Base-by-base conservation (phyloP, 2,888 invertebrate species). In the Netelia virgata region DNA sequence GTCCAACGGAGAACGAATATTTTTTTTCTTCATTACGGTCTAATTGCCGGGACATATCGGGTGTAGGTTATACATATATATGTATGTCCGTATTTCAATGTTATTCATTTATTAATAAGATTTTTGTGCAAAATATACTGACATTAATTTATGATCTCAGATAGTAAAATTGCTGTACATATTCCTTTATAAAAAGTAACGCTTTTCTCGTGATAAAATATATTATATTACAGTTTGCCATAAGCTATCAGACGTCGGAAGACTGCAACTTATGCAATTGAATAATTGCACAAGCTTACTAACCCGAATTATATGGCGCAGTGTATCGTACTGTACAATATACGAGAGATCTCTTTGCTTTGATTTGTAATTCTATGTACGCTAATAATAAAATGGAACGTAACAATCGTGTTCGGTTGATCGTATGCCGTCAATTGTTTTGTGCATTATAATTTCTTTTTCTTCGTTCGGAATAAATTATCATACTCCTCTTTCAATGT, bases 91-190 rank as follows among this genome's bases (percentile, higher is more conserved):
- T 86, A 88, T 91, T 87, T 87, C 88, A 88, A 88, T 90, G 86
- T 87, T 90, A 89, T 88, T 90, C 86, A 85, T 90, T 76, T 75
- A 75, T 75, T 76, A 68, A 76, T 76, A 68, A 77, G 59, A 57
- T 57, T 69, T 77, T 90, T 91, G 90, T 91, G 91, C 91, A 91
- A 91, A 91, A 91, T 91, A 91, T 91, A 91, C 89, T 90, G 88
- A 90, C 89, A 90, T 90, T 89, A 90, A 91, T 90, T 90, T 90
- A 91, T 89, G 72, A 86, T 85, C 88, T 89, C 81, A 87, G 88
- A 88, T 90, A 88, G 83, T 87, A 89, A 90, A 90, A 89, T 89
- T 89, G 88, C 86, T 89, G 88, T 89, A 90, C 88, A 90, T 88
- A 89, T 87, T 84, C 83, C 66, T 80, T 87, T 79, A 84, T 88